Evolutionary conservation across 2,797 vertebrate species (phyloP).

Genomic region (Tragopan temminckii): DNA sequence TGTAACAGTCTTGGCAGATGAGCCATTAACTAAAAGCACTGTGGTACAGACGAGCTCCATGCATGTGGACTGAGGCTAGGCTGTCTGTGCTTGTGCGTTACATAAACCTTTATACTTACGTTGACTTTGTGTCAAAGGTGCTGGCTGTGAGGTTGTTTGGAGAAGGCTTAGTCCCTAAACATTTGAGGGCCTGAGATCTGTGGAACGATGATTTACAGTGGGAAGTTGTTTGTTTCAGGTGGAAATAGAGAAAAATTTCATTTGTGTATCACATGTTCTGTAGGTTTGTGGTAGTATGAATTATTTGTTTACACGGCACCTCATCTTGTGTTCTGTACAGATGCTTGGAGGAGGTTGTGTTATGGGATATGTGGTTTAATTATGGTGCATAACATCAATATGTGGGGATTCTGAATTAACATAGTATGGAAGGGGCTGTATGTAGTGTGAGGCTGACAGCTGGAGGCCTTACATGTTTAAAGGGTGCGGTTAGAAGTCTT

Average conservation of each 20-base stretch:
- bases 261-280: neutral
- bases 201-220: neutral
- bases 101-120: neutral
- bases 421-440: neutral
- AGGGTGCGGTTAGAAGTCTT: neutral
- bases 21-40: neutral
- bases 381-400: neutral
- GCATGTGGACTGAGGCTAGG: neutral
- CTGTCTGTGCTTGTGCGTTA: accelerated
- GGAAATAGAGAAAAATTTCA: neutral
- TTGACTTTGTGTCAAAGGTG: neutral
- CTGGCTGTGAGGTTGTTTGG: neutral
- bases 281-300: neutral
- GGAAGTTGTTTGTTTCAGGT: neutral
- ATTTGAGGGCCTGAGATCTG: neutral
- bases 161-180: neutral
- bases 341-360: neutral
- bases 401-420: neutral
- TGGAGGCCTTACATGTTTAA: neutral
- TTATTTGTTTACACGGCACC: neutral
- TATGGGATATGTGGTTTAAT: neutral
- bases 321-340: neutral
- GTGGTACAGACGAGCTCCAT: neutral
- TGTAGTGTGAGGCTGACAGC: neutral
- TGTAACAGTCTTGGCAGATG: neutral